These are phyloP conservation scores for Gavialis gangeticus DNA, from an alignment of 2,113 vertebrate species.

Conservation along the genomic window DNA sequence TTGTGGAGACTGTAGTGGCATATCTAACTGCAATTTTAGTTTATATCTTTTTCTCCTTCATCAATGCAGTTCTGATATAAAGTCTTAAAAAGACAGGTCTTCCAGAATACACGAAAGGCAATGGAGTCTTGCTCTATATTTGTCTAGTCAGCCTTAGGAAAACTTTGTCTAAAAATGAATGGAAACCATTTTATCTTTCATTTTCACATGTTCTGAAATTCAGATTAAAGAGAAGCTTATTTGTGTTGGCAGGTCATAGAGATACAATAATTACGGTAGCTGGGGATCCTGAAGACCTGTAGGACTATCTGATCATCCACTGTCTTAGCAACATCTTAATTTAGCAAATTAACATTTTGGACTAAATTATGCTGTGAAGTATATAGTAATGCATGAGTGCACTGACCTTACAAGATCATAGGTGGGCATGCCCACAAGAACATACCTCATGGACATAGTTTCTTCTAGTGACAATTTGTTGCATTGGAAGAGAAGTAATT, in stretches of 20 bases:
- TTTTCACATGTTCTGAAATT: neutral
- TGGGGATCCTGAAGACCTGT: neutral
- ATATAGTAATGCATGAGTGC: no score
- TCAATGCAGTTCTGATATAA: neutral
- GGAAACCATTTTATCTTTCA: neutral
- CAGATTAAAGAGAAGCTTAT: neutral
- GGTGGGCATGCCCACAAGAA: neutral
- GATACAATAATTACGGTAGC: accelerated
- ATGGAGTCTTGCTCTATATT: neutral
- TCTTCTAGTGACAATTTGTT: neutral
- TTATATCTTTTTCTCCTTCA: neutral
- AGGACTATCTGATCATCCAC: neutral
- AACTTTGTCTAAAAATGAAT: neutral
- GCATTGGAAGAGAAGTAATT: neutral
- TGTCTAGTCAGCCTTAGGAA: neutral
- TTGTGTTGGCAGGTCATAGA: neutral
- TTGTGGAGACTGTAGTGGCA: neutral
- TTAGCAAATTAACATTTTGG: accelerated
- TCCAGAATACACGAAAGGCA: neutral
- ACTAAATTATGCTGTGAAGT: neutral
- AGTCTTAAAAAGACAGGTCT: neutral
- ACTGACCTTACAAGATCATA: neutral
- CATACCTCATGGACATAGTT: accelerated
- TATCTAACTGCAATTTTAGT: neutral
- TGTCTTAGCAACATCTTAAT: neutral